These are phyloP conservation scores for Coracopsis vasa DNA, from an alignment of 2,113 vertebrate genomes.

Conservation along the genomic window DNA sequence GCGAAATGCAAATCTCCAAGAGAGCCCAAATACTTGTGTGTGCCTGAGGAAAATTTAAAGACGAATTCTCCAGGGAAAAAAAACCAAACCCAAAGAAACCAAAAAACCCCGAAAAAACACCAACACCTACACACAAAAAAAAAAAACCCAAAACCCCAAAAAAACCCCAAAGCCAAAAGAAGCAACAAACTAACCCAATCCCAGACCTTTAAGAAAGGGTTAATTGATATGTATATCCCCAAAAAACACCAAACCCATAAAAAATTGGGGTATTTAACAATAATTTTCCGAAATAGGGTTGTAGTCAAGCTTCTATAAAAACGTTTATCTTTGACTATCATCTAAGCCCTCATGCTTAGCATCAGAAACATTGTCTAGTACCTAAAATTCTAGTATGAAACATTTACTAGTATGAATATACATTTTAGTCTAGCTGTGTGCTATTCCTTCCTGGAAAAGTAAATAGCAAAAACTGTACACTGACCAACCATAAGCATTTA, in stretches of 20 bases:
- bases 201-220: not conserved
- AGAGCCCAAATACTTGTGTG: not conserved
- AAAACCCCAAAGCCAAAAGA: not conserved
- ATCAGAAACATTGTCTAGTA: not conserved
- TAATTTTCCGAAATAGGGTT: not conserved
- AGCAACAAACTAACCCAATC: not conserved
- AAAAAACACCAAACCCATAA: not conserved
- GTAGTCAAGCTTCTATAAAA: not conserved
- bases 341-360: not conserved
- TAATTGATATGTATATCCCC: rapidly evolving
- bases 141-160: not conserved
- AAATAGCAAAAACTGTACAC: not conserved
- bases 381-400: not conserved
- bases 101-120: rapidly evolving
- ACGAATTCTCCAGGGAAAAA: not conserved
- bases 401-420: not conserved
- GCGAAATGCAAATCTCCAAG: not conserved
- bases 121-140: not conserved
- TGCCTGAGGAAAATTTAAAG: not conserved
- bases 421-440: not conserved
- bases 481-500: not conserved
- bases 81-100: not conserved
- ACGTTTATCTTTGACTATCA: not conserved
- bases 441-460: not conserved
- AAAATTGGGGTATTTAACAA: not conserved